A percentile compares a stretch with the other conserved stretches of the same genome.
Conservation (phyloP, 1,140 invertebrate species). For the Mizuhopecten yessoensis region DNA sequence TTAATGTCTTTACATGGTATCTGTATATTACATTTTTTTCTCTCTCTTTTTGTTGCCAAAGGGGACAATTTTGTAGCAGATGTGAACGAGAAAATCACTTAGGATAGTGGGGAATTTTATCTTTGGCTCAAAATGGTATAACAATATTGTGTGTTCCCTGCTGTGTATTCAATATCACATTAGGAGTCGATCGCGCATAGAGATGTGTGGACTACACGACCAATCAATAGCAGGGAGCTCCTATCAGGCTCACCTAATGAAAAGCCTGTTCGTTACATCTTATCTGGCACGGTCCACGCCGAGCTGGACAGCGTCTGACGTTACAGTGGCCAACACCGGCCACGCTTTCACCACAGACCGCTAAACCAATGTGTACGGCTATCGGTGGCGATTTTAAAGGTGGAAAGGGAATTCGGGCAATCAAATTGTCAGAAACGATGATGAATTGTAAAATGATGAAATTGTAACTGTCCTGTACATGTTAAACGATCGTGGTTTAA, state of each 20-base stretch:
- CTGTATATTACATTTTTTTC: too few species aligned
- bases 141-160: constrained; percentile 33
- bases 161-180: constrained; percentile 27
- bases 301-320: background rate
- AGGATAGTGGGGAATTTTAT: constrained; percentile 16
- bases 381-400: background rate
- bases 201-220: background rate
- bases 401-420: background rate
- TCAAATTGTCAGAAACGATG: background rate
- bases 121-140: background rate
- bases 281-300: background rate
- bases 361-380: background rate
- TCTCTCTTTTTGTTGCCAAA: background rate
- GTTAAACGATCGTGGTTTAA: background rate
- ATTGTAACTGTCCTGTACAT: background rate
- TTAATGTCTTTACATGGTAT: background rate
- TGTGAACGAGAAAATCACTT: constrained; percentile 33
- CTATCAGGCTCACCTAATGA: background rate
- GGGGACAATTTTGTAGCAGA: background rate
- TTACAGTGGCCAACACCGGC: background rate
- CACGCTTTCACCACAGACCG: background rate
- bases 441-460: background rate
- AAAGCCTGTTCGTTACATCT: background rate
- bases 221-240: constrained; percentile 12
- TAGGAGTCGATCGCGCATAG: background rate